Base-by-base conservation (phyloP, 2,797 vertebrate genomes). In the Gila robusta region DNA sequence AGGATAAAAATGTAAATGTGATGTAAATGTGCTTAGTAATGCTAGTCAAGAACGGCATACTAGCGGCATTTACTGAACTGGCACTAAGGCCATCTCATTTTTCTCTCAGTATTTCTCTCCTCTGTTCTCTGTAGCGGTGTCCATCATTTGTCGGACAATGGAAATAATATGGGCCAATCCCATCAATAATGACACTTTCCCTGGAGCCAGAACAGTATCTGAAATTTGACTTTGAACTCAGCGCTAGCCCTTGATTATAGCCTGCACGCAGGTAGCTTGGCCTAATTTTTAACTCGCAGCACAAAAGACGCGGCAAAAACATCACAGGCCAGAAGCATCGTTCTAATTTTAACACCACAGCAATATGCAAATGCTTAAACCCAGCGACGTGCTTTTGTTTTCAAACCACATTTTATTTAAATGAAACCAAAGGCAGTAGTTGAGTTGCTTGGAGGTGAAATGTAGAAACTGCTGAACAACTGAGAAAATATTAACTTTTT, bases 221-320 rank as follows among this genome's bases (percentile, higher is more conserved):
- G 80, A 82, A 72, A 86, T 86, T 84, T 84, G 87, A 83, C 90
- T 84, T 88, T 88, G 88, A 87, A 90, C 88, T 86, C 83, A 62
- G 81, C 3, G 12, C 76, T 84, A 69, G 79, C 47, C 73, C 67
- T 79, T 78, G 69, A 59, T 77, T 70, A 44, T 49, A 80, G 80
- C 74, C 37, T 17, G 56, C 71, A 77, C 9, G 17, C 77, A 54
- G 72, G 83, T 76, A 79, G 83, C 73, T 79, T 78, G 81, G 85
- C 87, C 83, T 79, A 67, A 85, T 89, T 89, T 82, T 83, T 86
- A 28, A 82, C 66, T 79, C 59, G 9, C 35, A 77, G 59, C 87
- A 85, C 41, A 64, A 86, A 64, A 62, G 79, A 67, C 73, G 82
- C 6, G 26, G 49, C 35, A 79, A 86, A 86, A 85, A 83, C 86